phyloP scores from a whole-genome alignment of 2,888 invertebrate genomes.

The Matsumyia berberina region DNA sequence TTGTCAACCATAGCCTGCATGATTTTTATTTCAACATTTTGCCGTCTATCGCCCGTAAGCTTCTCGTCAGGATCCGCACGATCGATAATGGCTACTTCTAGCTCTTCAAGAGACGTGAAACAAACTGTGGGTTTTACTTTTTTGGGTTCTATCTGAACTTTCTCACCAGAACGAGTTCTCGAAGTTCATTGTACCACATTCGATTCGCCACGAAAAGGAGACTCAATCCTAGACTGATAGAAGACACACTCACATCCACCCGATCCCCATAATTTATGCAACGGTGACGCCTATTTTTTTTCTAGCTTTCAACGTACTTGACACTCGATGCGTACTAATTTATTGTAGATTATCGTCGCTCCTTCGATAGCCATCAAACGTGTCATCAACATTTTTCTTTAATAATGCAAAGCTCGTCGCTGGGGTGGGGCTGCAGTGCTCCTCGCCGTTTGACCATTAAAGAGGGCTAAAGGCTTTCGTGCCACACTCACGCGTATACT shows the following conservation, averaged over 20 bases:
- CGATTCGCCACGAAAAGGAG: too few relatives aligned
- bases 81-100: too few relatives aligned
- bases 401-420: slow-evolving; percentile 8
- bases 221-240: neutral
- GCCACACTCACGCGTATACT: too few relatives aligned
- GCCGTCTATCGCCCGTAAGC: too few relatives aligned
- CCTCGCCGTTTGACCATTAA: neutral
- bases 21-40: too few relatives aligned
- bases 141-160: too few relatives aligned
- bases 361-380: slow-evolving; percentile 49
- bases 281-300: neutral
- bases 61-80: too few relatives aligned
- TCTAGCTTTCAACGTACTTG: neutral
- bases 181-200: too few relatives aligned
- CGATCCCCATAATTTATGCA: slow-evolving; percentile 45
- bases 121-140: too few relatives aligned
- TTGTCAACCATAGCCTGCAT: too few relatives aligned
- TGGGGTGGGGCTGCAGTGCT: slow-evolving; percentile 32
- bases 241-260: slow-evolving; percentile 16
- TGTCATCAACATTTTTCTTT: slow-evolving; percentile 60
- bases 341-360: slow-evolving; percentile 51
- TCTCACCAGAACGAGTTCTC: too few relatives aligned
- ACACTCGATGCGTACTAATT: slow-evolving; percentile 63
- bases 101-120: too few relatives aligned
- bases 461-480: neutral